Percentiles rank a stretch among this genome's conserved stretches.
Conservation (phyloP, 2,888 invertebrate species). For the Tachina grossa region DNA sequence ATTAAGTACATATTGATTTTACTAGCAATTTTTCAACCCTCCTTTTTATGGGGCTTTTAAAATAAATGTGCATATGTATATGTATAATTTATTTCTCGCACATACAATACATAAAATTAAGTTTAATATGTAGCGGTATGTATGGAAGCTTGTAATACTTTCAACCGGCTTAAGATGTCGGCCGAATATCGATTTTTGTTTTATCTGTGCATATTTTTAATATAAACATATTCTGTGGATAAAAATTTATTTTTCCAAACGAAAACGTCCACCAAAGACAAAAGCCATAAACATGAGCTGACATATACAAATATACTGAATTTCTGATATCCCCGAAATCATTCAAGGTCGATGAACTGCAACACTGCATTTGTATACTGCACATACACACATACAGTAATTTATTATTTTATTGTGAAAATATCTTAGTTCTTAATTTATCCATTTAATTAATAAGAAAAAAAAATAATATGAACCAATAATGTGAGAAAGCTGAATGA, state of each 20-base stretch:
- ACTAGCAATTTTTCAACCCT: constrained; percentile 51
- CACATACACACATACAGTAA: neutral
- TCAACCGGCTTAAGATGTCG: constrained; percentile 30
- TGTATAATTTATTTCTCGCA: neutral
- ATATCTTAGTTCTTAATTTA: constrained; percentile 57
- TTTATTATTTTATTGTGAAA: constrained; percentile 10
- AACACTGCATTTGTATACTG: neutral
- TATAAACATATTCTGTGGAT: neutral
- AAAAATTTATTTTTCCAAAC: neutral
- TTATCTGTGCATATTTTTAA: neutral
- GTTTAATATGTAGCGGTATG: neutral
- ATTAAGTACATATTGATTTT: constrained; percentile 57
- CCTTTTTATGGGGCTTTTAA: neutral
- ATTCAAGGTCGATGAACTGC: constrained; percentile 59
- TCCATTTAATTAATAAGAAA: constrained; percentile 33
- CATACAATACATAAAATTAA: neutral
- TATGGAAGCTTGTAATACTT: neutral
- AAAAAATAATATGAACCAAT: neutral
- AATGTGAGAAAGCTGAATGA: constrained; percentile 1
- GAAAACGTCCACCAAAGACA: neutral
- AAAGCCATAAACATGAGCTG: neutral
- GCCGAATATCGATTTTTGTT: constrained; percentile 19
- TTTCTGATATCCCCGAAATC: constrained; percentile 1
- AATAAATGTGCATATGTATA: constrained; percentile 2
- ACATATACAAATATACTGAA: neutral